These are phyloP conservation scores for Drosophila littoralis DNA, from an alignment of 1,140 invertebrate species.

Conservation along the genomic window DNA sequence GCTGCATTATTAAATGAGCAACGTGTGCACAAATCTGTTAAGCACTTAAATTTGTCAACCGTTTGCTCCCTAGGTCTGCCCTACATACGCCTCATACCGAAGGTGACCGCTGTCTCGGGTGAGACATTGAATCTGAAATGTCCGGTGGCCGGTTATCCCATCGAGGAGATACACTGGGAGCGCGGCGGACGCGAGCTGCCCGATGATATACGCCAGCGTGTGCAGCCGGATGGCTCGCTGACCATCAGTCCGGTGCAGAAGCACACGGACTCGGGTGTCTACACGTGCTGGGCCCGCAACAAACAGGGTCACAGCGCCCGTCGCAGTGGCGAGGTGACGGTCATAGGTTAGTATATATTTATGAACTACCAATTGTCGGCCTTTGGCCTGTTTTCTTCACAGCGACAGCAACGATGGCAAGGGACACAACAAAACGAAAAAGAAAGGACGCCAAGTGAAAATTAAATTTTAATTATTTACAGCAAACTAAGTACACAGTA, in stretches of 20 bases:
- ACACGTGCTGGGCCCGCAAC: slow-evolving; percentile 91
- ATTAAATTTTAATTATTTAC: slow-evolving; percentile 83
- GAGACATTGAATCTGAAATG: slow-evolving; percentile 92
- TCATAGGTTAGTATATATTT: slow-evolving; percentile 88
- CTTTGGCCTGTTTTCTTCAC: slow-evolving; percentile 62
- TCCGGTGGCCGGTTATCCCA: slow-evolving; percentile 93
- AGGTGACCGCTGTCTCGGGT: slow-evolving; percentile 93
- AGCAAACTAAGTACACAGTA: slow-evolving; percentile 77
- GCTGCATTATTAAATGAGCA: slow-evolving; percentile 80
- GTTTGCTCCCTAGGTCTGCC: slow-evolving; percentile 88
- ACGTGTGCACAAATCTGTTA: slow-evolving; percentile 68
- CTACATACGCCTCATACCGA: slow-evolving; percentile 92
- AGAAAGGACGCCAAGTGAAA: slow-evolving; percentile 68
- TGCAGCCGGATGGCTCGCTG: slow-evolving; percentile 90
- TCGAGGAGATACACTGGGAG: slow-evolving; percentile 93
- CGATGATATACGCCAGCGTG: slow-evolving; percentile 92
- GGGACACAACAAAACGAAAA: slow-evolving; percentile 19
- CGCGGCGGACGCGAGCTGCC: slow-evolving; percentile 90
- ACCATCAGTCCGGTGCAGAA: slow-evolving; percentile 91
- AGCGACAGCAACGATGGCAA: slow-evolving; percentile 38
- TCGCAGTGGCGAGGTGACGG: slow-evolving; percentile 89
- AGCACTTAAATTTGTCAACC: slow-evolving; percentile 52
- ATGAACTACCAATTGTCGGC: slow-evolving; percentile 15
- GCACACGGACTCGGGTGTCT: slow-evolving; percentile 89
- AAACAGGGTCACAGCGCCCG: slow-evolving; percentile 90